Evolutionary conservation across 2,113 vertebrate species (phyloP).

Genomic region (Meleagris gallopavo): DNA sequence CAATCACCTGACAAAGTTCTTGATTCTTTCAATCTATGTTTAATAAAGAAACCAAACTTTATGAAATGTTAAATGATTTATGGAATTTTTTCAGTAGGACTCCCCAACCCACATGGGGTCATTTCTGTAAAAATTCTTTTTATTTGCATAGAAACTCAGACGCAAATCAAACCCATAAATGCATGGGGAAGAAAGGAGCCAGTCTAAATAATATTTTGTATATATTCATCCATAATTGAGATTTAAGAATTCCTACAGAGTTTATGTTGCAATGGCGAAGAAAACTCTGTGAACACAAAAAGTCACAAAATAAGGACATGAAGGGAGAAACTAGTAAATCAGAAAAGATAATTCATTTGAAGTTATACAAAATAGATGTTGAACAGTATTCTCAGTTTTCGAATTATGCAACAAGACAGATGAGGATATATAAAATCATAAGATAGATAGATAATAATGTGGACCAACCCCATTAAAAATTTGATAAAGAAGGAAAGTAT

Average conservation of each 20-base stretch:
- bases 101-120: fast-evolving
- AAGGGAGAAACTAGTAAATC: background rate
- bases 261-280: background rate
- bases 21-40: background rate
- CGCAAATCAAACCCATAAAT: background rate
- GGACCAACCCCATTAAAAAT: background rate
- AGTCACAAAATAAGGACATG: background rate
- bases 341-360: background rate
- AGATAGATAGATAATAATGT: background rate
- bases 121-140: background rate
- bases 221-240: background rate
- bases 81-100: background rate
- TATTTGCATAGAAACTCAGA: background rate
- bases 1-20: background rate
- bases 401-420: background rate
- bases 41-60: background rate
- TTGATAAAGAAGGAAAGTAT: background rate
- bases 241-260: background rate
- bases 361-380: background rate
- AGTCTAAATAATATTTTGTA: background rate
- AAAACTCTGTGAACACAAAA: background rate
- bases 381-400: background rate
- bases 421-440: background rate
- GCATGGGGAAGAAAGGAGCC: background rate
- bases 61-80: background rate